A percentile compares a stretch with the other conserved stretches of the same genome.
These are phyloP conservation scores for Diploptera punctata DNA, from an alignment of 2,888 invertebrate species.

Conservation along the genomic window DNA sequence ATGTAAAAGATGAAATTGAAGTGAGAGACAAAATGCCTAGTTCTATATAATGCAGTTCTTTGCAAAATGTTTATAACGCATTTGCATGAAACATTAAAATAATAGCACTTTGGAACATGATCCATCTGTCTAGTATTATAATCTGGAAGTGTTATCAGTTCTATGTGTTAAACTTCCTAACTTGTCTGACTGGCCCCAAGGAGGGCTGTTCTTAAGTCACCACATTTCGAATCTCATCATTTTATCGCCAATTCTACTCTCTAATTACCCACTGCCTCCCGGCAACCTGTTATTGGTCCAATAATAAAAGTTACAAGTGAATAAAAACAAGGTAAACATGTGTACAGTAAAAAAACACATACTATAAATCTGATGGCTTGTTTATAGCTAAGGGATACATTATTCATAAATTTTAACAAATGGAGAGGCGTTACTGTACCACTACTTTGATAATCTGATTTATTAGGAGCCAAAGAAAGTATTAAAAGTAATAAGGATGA, in stretches of 20 bases:
- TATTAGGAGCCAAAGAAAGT: no score
- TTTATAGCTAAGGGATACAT: neutral
- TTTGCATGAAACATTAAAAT: no score
- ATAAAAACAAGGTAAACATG: neutral
- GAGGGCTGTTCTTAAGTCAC: neutral
- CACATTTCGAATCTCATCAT: neutral
- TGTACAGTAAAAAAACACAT: no score
- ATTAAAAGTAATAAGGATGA: no score
- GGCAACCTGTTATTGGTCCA: neutral
- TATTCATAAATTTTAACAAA: neutral
- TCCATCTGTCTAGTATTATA: neutral
- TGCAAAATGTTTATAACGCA: no score
- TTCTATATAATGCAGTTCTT: no score
- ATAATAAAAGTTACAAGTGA: neutral
- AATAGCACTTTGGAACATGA: neutral
- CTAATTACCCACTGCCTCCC: neutral
- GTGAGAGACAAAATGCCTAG: no score
- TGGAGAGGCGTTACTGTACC: neutral
- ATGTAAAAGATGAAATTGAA: no score
- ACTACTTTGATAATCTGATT: neutral
- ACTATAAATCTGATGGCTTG: neutral
- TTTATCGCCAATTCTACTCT: neutral
- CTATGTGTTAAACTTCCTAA: no score
- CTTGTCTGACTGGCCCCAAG: neutral
- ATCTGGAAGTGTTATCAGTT: no score